Percentiles rank a stretch among this genome's conserved stretches.
These are phyloP conservation scores for Ricordea florida DNA, from an alignment of 92 coral and sea anemone genomes.

Conservation along the genomic window DNA sequence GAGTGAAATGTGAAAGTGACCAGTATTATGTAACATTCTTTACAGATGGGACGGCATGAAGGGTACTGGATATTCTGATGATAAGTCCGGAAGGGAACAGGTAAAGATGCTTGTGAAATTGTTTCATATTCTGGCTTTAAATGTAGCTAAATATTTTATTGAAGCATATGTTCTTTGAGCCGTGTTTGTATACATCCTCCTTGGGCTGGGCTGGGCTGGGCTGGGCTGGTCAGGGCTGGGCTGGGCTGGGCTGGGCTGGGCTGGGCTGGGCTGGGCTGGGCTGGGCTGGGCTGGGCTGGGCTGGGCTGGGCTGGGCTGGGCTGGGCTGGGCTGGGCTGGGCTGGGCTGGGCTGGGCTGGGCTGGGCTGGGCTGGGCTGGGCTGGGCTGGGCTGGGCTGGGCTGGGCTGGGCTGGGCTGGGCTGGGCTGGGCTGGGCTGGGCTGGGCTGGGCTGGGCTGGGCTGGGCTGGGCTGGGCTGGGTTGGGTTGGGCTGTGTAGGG, in stretches of 20 bases:
- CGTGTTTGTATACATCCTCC: too few species aligned
- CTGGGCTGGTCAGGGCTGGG: background rate
- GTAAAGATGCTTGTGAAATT: too few species aligned
- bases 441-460: too few species aligned
- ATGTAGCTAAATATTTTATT: too few species aligned
- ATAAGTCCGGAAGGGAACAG: slow-evolving; percentile 73
- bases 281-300: background rate
- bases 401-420: background rate
- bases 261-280: background rate
- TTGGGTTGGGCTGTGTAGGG: too few species aligned
- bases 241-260: background rate
- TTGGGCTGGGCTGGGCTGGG: background rate
- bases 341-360: background rate
- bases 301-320: background rate
- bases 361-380: background rate
- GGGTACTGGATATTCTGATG: slow-evolving; percentile 64
- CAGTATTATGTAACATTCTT: background rate
- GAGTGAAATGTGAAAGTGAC: too few species aligned
- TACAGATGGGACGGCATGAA: slow-evolving; percentile 69
- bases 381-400: background rate
- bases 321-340: background rate
- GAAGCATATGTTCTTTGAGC: too few species aligned
- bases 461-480: too few species aligned
- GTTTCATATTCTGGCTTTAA: background rate
- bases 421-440: too few species aligned